These are phyloP conservation scores for Manis pentadactyla DNA, from an alignment of 2,797 vertebrate genomes.

Conservation along the genomic window DNA sequence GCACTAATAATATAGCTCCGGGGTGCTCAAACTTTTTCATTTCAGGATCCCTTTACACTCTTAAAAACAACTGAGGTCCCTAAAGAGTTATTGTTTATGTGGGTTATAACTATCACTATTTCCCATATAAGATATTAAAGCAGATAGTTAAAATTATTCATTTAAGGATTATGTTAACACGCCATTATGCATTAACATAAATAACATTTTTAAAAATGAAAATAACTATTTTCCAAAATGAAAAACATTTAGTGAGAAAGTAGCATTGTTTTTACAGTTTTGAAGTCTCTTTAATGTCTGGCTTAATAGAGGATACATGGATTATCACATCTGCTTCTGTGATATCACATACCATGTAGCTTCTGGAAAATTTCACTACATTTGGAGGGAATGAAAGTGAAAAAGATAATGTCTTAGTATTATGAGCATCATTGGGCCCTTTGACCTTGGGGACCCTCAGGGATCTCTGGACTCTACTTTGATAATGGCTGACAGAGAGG, in stretches of 20 bases:
- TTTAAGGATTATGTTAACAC: not conserved
- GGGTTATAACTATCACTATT: not conserved
- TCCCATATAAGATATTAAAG: not conserved
- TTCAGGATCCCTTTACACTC: not conserved
- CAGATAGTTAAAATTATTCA: not conserved
- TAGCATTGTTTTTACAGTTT: not conserved
- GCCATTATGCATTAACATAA: not conserved
- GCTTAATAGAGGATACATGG: not conserved
- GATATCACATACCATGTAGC: not conserved
- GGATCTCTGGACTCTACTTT: constrained; percentile 21
- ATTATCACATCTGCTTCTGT: constrained; percentile 1
- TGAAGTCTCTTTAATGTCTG: not conserved
- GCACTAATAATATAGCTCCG: not conserved
- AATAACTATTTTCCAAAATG: not conserved
- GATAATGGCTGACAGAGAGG: not conserved
- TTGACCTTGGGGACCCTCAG: not conserved
- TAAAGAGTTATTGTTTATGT: constrained; percentile 22
- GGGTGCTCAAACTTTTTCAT: not conserved
- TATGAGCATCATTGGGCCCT: constrained; percentile 33
- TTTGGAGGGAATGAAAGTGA: not conserved
- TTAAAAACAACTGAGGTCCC: constrained; percentile 28
- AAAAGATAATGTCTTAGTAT: not conserved
- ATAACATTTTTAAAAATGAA: not conserved
- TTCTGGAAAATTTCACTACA: not conserved
- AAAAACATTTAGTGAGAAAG: not conserved